These are phyloP conservation scores for Anthonomus grandis DNA, from an alignment of 1,140 invertebrate genomes.

Conservation along the genomic window DNA sequence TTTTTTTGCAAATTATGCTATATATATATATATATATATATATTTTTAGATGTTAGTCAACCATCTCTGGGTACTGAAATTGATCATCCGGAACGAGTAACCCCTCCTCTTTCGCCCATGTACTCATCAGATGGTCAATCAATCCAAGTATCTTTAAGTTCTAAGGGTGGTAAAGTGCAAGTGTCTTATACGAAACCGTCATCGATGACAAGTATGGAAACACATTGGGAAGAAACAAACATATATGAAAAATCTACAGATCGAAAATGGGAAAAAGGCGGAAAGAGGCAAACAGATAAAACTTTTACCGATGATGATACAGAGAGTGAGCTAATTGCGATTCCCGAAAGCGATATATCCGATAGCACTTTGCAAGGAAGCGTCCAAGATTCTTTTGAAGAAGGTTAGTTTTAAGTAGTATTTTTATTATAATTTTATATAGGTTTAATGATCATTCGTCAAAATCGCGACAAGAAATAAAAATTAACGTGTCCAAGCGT, in stretches of 20 bases:
- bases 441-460: too few species aligned
- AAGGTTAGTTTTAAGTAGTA: too few species aligned
- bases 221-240: conserved; percentile 65
- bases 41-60: conserved; percentile 65
- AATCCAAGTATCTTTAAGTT: conserved; percentile 48
- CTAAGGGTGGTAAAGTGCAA: conserved; percentile 51
- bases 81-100: conserved; percentile 52
- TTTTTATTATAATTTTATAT: too few species aligned
- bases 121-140: conserved; percentile 53
- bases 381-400: conserved; percentile 57
- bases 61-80: conserved; percentile 67
- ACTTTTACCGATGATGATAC: conserved; percentile 78
- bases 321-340: conserved; percentile 81
- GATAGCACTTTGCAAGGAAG: conserved; percentile 76
- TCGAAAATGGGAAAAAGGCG: conserved; percentile 38
- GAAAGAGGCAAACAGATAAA: conserved; percentile 43
- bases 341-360: conserved; percentile 83
- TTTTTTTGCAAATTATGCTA: too few species aligned
- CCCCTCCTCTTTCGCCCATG: conserved; percentile 54
- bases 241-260: conserved; percentile 39
- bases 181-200: conserved; percentile 49
- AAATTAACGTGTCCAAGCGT: too few species aligned
- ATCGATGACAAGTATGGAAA: conserved; percentile 60
- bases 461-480: too few species aligned
- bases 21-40: too few species aligned